Evolutionary conservation across 92 coral and sea anemone species (phyloP).

Genomic region (Zoanthus sansibaricus): DNA sequence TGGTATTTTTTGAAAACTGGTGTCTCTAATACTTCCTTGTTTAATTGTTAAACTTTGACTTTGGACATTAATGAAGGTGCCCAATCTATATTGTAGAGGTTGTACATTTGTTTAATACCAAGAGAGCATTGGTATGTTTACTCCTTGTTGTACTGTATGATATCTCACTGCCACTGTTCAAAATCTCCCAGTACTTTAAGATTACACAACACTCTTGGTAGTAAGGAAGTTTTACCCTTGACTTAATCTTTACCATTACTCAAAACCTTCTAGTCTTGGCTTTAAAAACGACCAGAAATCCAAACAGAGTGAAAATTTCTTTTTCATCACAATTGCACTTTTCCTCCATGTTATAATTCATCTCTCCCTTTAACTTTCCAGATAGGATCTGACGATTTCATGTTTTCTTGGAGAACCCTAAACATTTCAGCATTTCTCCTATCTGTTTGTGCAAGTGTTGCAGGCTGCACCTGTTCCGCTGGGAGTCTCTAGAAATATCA

Average conservation of each 20-base stretch:
- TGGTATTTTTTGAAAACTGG: no score
- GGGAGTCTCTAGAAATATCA: conserved; percentile 59
- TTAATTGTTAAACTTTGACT: no score
- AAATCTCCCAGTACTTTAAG: background rate
- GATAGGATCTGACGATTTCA: conserved; percentile 59
- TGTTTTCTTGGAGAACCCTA: conserved; percentile 64
- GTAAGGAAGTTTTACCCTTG: no score
- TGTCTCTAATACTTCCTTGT: no score
- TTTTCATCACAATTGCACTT: background rate
- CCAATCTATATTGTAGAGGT: no score
- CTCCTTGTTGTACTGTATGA: background rate
- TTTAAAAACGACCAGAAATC: background rate
- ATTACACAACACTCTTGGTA: no score
- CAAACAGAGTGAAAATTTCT: background rate
- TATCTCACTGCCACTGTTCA: background rate
- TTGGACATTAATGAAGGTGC: no score
- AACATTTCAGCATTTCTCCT: conserved; percentile 71
- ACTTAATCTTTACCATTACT: background rate
- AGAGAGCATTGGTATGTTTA: background rate
- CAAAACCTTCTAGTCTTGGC: background rate
- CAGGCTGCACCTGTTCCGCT: conserved; percentile 59
- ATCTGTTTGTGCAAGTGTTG: conserved; percentile 59
- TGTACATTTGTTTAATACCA: no score
- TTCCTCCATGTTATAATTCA: conserved; percentile 32
- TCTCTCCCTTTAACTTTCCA: conserved; percentile 72